phyloP scores from a whole-genome alignment of 2,888 invertebrate species.

The Microctonus brassicae region DNA sequence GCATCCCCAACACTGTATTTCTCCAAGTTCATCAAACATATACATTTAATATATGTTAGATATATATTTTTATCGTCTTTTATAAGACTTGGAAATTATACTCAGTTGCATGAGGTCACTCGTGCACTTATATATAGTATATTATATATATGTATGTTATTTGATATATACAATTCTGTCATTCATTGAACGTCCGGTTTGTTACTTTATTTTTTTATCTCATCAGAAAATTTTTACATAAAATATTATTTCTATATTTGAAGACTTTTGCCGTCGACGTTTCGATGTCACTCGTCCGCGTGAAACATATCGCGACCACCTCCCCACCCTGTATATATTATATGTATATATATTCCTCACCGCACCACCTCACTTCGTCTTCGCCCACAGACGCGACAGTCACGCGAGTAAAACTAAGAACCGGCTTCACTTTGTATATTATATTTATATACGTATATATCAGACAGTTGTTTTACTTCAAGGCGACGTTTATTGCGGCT shows the following conservation, averaged over 20 bases:
- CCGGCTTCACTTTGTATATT: too few species aligned
- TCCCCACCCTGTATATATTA: too few species aligned
- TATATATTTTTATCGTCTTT: background rate
- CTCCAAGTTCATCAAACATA: constrained; percentile 3
- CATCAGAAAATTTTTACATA: background rate
- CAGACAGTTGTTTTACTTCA: constrained; percentile 15
- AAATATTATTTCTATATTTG: background rate
- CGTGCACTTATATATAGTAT: background rate
- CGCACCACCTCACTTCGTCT: constrained; percentile 25
- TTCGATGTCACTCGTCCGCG: constrained; percentile 39
- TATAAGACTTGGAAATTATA: background rate
- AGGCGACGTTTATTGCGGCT: background rate
- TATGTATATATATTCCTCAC: constrained; percentile 13
- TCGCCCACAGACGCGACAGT: constrained; percentile 30
- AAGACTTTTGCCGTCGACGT: background rate
- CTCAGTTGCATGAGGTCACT: background rate
- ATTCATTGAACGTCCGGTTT: background rate
- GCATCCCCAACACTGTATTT: constrained; percentile 7
- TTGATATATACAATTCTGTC: background rate
- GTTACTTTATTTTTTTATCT: background rate
- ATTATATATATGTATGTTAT: too few species aligned
- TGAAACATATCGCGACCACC: constrained; percentile 48
- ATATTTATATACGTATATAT: constrained; percentile 13
- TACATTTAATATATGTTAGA: background rate
- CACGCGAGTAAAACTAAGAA: constrained; percentile 47